These are phyloP conservation scores for Sarcophaga rosellei DNA, from an alignment of 2,888 invertebrate genomes.

Conservation along the genomic window DNA sequence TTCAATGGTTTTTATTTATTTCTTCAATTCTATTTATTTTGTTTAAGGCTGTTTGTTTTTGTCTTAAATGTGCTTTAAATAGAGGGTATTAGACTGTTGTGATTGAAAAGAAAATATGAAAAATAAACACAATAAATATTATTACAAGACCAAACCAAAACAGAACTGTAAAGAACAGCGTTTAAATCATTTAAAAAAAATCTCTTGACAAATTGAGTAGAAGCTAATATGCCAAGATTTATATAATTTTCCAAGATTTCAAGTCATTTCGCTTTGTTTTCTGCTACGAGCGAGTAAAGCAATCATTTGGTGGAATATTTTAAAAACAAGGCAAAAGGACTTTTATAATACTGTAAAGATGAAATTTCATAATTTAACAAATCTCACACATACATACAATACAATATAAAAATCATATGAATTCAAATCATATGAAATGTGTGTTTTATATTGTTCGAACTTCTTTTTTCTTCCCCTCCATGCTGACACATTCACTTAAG, in stretches of 20 bases:
- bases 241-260: not conserved
- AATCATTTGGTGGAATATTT: not conserved
- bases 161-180: not conserved
- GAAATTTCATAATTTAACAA: not conserved
- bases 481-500: not conserved
- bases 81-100: not conserved
- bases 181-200: not conserved
- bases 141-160: not conserved
- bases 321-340: not conserved
- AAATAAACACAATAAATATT: not conserved
- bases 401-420: not conserved
- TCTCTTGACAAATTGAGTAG: not conserved
- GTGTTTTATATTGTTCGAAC: not conserved
- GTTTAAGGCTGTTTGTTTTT: too few species aligned
- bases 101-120: too few species aligned
- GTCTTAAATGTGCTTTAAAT: not conserved
- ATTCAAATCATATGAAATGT: not conserved
- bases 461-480: not conserved
- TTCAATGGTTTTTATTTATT: too few species aligned
- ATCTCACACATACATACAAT: not conserved
- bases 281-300: not conserved
- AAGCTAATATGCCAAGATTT: not conserved
- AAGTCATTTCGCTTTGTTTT: not conserved
- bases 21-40: too few species aligned
- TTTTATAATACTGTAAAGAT: not conserved